Evolutionary conservation across 2,797 vertebrate species (phyloP), one percentile per base, ranked within the genome.

Genomic region (Pipistrellus nathusii): DNA sequence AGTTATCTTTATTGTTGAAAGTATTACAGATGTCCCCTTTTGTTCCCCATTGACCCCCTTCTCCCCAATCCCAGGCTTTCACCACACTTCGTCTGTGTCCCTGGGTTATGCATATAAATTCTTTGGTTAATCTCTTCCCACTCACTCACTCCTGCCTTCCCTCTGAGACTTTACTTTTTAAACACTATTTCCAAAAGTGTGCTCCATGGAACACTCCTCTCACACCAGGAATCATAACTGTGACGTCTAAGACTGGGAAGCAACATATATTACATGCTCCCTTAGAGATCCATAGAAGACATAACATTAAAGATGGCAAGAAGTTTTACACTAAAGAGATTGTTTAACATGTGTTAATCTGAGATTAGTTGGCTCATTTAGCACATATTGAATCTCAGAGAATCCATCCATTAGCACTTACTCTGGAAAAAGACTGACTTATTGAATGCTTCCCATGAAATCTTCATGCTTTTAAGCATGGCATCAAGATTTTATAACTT

Each of bases 101-200:
- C 30, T 30, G 27, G 27, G 27, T 62, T 15, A 62, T 62, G 27
- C 59, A 14, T 30, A 62, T 62, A 62, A 30, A 62, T 62, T 62
- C 2, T 62, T 62, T 62, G 13, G 13, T 62, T 62, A 62, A 62
- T 62, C 59, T 30, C 59, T 62, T 13, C 27, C 27, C 27, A 30
- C 59, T 25, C 25, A 59, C 59, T 27, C 27, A 62, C 59, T 62
- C 12, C 27, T 62, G 12, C 59, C 59, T 62, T 30, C 5, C 27
- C 59, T 62, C 59, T 30, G 59, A 62, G 53, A 55, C 14, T 82
- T 87, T 27, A 48, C 46, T 64, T 94, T 84, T 80, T 84, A 88
- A 35, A 20, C 41, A 91, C 14, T 78, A 55, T 55, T 94, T 77
- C 68, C 18, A 27, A 91, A 82, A 41, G 6, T 81, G 1, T 38